Evolutionary conservation across 1,140 invertebrate genomes (phyloP), one percentile per base, ranked within the genome.

Genomic region (Himalopsyche phryganea): DNA sequence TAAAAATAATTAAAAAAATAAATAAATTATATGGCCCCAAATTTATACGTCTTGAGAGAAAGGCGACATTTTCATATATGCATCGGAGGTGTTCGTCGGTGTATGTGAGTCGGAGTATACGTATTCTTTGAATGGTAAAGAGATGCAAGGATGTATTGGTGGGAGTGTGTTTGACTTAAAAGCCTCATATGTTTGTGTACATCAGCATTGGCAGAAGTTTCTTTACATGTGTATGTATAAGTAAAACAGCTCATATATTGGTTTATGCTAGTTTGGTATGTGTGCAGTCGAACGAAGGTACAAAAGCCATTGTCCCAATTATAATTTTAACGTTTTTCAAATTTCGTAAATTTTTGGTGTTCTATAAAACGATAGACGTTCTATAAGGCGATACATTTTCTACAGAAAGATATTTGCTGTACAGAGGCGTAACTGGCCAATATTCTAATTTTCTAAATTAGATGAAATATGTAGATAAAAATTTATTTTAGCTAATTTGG

Each of bases 151-250:
- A 9, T 28, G 23, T 28, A 28, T 28, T 28, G 6, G 41, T n/a
- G 33, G 13, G 52, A 46, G 52, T 55, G 52, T 55, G 52, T 55
- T 55, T 55, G 52, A 55, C 52, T 55, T 55, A 55, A 55, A 55
- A 55, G 52, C 52, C 52, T 55, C 52, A 55, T 55, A 55, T 55
- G 52, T 55, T 55, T 55, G 52, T 55, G 53, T 18, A 49, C 53
- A 56, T 56, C 53, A 56, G 28, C 53, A 56, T 56, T 56, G 45
- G 53, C 45, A 56, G 44, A 17, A 56, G 45, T 56, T 46, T 46
- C 45, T 38, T 56, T 33, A 19, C 28, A 35, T 18, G 40, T 45
- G 45, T 56, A 56, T 56, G 53, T 46, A 48, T 48, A 56, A 46
- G 53, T 56, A 56, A 56, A 56, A 56, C 53, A 56, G 44, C 33